A percentile compares a stretch with the other conserved stretches of the same genome.
Conservation (phyloP, 2,113 vertebrate genomes). For the Chaetura pelagica region DNA sequence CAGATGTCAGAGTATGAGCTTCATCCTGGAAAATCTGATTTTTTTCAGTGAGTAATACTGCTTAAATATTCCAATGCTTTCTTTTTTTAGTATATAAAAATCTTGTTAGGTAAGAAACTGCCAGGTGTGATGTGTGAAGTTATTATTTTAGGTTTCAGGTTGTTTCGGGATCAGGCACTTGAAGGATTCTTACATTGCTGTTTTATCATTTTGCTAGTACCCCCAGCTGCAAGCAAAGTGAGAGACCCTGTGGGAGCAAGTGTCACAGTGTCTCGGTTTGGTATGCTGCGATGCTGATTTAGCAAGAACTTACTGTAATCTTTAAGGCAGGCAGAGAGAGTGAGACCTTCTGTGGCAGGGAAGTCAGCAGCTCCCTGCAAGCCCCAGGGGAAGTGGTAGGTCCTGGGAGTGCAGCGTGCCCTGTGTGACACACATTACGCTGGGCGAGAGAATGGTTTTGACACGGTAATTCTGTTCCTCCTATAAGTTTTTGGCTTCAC, state of each 20-base stretch:
- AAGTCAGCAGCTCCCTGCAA: background rate
- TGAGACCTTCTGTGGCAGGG: background rate
- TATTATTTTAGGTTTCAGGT: background rate
- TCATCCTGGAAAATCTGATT: background rate
- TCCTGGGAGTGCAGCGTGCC: rapidly evolving
- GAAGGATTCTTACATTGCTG: background rate
- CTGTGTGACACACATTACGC: background rate
- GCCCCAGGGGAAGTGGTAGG: rapidly evolving
- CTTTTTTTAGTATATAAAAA: background rate
- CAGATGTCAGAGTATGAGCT: background rate
- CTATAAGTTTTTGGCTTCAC: background rate
- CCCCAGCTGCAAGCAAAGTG: background rate
- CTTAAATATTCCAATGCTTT: background rate
- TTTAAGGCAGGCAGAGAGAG: background rate
- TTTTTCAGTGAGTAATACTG: background rate
- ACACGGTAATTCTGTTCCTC: background rate
- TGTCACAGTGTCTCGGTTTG: background rate
- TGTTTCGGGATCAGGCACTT: background rate
- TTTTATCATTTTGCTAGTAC: background rate
- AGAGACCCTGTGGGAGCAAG: background rate
- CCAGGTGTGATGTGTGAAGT: background rate
- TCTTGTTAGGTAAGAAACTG: background rate
- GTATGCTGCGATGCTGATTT: background rate
- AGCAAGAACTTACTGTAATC: background rate
- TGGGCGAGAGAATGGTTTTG: background rate